Percentiles rank a stretch among this genome's conserved stretches.
phyloP scores from a whole-genome alignment of 2,888 invertebrate genomes.

The Chrysolina americana region DNA sequence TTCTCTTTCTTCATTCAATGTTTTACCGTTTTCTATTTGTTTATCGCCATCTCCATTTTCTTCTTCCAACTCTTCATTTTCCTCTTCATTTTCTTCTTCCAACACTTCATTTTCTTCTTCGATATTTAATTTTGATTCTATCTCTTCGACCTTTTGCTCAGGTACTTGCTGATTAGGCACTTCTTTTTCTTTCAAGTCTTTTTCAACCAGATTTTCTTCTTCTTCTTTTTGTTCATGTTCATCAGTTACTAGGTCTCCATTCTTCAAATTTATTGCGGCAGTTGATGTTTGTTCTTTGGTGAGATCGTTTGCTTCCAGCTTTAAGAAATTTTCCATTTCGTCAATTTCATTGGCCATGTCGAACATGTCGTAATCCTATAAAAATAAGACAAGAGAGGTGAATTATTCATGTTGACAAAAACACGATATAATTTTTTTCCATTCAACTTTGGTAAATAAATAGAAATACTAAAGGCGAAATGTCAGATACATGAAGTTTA shows the following conservation, averaged over 20 bases:
- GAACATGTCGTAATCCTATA: constrained; percentile 93
- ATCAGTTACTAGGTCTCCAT: constrained; percentile 62
- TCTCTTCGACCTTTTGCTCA: constrained; percentile 15
- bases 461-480: too few relatives aligned
- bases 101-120: constrained; percentile 38
- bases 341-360: constrained; percentile 93
- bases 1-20: constrained; percentile 42
- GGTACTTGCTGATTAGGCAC: constrained; percentile 52
- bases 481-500: too few relatives aligned
- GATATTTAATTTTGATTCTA: constrained; percentile 14
- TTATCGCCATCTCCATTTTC: constrained; percentile 48
- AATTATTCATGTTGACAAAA: too few relatives aligned
- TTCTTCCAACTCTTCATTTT: constrained; percentile 51
- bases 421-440: too few relatives aligned
- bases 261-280: constrained; percentile 68
- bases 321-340: constrained; percentile 89
- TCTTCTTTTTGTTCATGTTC: constrained; percentile 52
- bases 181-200: constrained; percentile 53
- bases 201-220: constrained; percentile 52
- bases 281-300: constrained; percentile 68
- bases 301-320: constrained; percentile 77
- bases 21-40: constrained; percentile 50
- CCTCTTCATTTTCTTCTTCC: constrained; percentile 38
- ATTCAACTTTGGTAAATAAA: too few relatives aligned
- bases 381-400: constrained; percentile 39